phyloP scores from a whole-genome alignment of 2,888 invertebrate genomes.

The Nomada fucata region DNA sequence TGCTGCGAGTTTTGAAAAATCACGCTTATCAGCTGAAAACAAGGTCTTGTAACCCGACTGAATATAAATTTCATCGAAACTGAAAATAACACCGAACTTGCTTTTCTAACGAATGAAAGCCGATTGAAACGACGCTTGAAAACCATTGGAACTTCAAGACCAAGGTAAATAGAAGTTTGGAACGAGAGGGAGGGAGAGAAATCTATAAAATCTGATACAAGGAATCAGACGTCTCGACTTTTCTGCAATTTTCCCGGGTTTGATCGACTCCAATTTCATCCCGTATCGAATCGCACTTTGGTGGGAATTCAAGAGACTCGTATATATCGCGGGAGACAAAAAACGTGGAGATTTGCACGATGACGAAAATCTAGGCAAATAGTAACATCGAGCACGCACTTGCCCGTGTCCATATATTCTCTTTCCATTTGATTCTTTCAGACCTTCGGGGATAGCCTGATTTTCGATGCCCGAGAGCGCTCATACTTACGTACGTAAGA shows the following conservation, averaged over 20 bases:
- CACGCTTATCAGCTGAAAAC: no score
- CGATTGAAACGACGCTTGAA: neutral
- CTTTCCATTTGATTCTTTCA: conserved; percentile 47
- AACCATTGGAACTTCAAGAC: neutral
- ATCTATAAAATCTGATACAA: conserved; percentile 32
- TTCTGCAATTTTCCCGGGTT: conserved; percentile 48
- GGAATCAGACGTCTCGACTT: conserved; percentile 39
- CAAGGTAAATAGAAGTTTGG: neutral
- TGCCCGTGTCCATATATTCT: conserved; percentile 61
- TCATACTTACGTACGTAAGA: conserved; percentile 30
- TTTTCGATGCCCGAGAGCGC: conserved; percentile 61
- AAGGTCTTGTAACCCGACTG: neutral
- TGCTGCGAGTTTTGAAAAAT: no score
- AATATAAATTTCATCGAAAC: neutral
- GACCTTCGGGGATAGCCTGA: conserved; percentile 70
- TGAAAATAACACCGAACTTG: neutral
- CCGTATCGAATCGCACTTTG: conserved; percentile 54
- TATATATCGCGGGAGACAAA: conserved; percentile 5
- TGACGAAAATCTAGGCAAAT: conserved; percentile 43
- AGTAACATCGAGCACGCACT: conserved; percentile 52
- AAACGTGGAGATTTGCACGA: conserved; percentile 17
- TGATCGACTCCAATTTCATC: conserved; percentile 53
- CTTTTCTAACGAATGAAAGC: neutral
- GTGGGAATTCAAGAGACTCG: conserved; percentile 26
- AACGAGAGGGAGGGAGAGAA: no score